Percentiles rank a stretch among this genome's conserved stretches.
Conservation (phyloP, 2,797 vertebrate genomes). For the Nyctibius grandis region DNA sequence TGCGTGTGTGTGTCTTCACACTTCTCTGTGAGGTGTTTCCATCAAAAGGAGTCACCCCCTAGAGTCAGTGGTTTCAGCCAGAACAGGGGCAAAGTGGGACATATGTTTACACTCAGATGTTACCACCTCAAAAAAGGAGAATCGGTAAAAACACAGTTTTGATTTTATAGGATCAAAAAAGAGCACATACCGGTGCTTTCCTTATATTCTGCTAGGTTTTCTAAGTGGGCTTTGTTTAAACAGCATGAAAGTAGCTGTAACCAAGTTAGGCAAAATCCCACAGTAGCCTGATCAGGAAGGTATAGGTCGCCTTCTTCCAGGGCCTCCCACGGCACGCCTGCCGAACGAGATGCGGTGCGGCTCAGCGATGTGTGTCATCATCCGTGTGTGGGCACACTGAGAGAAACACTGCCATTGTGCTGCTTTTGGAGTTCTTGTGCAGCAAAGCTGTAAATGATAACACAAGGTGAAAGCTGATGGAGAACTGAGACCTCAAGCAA, state of each 20-base stretch:
- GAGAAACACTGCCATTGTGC: neutral
- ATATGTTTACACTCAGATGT: neutral
- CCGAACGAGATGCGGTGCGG: rapidly evolving
- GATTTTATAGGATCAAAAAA: neutral
- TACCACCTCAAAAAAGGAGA: neutral
- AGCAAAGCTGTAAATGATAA: neutral
- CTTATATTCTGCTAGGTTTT: neutral
- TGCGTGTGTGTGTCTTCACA: rapidly evolving
- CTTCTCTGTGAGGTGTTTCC: neutral
- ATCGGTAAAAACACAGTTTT: neutral
- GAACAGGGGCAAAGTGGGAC: neutral
- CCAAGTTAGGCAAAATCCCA: neutral
- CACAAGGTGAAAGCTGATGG: neutral
- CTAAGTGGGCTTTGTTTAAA: neutral
- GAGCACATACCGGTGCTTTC: neutral
- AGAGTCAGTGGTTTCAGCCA: neutral
- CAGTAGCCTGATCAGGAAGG: neutral
- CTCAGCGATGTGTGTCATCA: neutral
- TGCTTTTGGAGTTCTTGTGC: neutral
- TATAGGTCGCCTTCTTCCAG: neutral
- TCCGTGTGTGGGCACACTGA: neutral
- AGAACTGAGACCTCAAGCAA: neutral
- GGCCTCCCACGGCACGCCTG: neutral
- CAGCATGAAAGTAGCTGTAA: neutral
- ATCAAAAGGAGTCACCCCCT: neutral